Percentiles rank a stretch among this genome's conserved stretches.
Conservation (phyloP, 1,140 invertebrate genomes). For the Papilio machaon region DNA sequence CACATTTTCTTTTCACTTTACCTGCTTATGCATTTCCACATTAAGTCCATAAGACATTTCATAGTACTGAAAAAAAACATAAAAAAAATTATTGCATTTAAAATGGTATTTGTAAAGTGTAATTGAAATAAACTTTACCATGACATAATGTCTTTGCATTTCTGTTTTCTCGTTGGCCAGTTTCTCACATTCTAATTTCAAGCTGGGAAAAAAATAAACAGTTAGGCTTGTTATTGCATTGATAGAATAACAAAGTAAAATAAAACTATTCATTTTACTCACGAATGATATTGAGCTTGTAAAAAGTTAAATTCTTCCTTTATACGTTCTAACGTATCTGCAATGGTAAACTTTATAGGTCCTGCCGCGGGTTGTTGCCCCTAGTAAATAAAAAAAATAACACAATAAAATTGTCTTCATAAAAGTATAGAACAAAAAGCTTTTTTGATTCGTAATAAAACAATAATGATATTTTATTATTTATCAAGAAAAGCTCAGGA, state of each 20-base stretch:
- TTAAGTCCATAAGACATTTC: constrained; percentile 99
- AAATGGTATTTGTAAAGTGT: constrained; percentile 27
- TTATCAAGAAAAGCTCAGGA: constrained; percentile 40
- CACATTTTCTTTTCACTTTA: constrained; percentile 68
- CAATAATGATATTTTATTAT: background rate
- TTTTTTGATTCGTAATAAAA: background rate
- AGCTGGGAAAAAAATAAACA: constrained; percentile 81
- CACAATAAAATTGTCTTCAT: constrained; percentile 44
- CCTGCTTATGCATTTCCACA: constrained; percentile 99
- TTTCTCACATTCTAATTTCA: constrained; percentile 97
- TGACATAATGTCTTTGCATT: constrained; percentile 99
- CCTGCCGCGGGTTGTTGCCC: constrained; percentile 94
- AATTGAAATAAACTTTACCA: constrained; percentile 87
- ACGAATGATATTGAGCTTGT: constrained; percentile 99
- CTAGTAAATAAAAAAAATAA: constrained; percentile 84
- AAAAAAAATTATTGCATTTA: constrained; percentile 50
- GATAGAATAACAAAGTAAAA: constrained; percentile 25
- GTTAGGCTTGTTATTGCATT: background rate
- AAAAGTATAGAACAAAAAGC: constrained; percentile 30
- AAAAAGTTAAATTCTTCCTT: constrained; percentile 99
- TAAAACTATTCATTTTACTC: constrained; percentile 80
- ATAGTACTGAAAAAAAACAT: constrained; percentile 94
- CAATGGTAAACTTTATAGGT: constrained; percentile 97
- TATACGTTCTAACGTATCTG: constrained; percentile 98
- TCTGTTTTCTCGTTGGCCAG: constrained; percentile 98